Percentiles rank a stretch among this genome's conserved stretches.
phyloP scores from a whole-genome alignment of 2,888 invertebrate genomes.

The Oxyscelio sp. region DNA sequence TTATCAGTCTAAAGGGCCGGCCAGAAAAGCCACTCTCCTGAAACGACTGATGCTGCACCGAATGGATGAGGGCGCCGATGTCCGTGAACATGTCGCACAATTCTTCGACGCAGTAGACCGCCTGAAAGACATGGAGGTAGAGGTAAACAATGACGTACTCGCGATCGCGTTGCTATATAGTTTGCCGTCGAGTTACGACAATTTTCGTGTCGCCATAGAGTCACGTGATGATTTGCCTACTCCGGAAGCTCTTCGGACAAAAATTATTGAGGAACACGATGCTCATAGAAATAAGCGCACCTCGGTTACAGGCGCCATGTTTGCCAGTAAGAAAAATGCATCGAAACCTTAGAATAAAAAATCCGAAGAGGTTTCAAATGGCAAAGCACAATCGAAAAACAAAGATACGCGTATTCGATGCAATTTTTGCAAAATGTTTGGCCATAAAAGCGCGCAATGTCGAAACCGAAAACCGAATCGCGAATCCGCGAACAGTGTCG shows the following conservation, averaged over 20 bases:
- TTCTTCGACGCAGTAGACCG: too few species aligned
- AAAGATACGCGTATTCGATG: neutral
- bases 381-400: neutral
- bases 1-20: constrained; percentile 14
- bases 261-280: neutral
- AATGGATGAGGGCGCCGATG: too few species aligned
- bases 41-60: neutral
- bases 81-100: too few species aligned
- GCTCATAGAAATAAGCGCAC: neutral
- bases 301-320: neutral
- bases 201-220: too few species aligned
- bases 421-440: neutral
- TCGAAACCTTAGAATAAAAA: neutral
- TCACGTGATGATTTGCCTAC: too few species aligned
- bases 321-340: neutral
- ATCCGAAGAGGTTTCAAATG: neutral
- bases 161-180: too few species aligned
- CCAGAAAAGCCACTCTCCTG: neutral
- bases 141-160: neutral
- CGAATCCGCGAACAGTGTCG: neutral
- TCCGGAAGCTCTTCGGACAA: too few species aligned
- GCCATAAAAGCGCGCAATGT: neutral
- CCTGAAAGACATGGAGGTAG: neutral
- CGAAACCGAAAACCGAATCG: neutral
- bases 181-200: neutral